Evolutionary conservation across 1,140 invertebrate species (phyloP), one percentile per base, ranked within the genome.

Genomic region (Conus betulinus): DNA sequence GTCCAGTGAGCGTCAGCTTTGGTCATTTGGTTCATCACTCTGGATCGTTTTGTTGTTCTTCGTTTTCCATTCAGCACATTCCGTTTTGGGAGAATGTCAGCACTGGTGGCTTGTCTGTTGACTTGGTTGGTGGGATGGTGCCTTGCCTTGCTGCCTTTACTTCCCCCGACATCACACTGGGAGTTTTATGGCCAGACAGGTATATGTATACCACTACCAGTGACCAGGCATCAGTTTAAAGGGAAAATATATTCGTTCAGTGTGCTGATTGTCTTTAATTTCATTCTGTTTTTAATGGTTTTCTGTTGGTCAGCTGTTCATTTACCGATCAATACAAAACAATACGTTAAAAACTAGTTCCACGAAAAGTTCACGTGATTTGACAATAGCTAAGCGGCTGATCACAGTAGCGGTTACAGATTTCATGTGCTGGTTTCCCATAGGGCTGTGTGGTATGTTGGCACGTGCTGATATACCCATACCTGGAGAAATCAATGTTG

Each of bases 151-250:
- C 53, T 89, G n/a, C 89, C 89, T 0, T 74, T 89, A 25, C 74
- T 89, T 23, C 84, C 84, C 4, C 71, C 67, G 5, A 71, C 81
- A 8, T 82, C 67, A n/a, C 63, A 90, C 79, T 90, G 89, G 89
- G 39, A 90, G n/a, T 60, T 93, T 86, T 93, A 92, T 76, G 87
- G 90, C 5, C 85, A 90, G 39, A 91, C 91, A 3, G 90, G 88
- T 11, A 85, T 92, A 0, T 91, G 92, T 78, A 79, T 93, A 3
- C 89, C 91, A 20, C 79, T 93, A 20, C 92, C 92, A 15, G 87
- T 92, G 1, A 88, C 90, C 13, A 57, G 87, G 0, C n/a, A 89
- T 1, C 51, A 84, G 0, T 82, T 83, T 23, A 51, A 81, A 0
- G 92, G 91, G 7, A 89, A 89, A 79, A 88, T 90, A 25, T 93